A percentile compares a stretch with the other conserved stretches of the same genome.
phyloP scores from a whole-genome alignment of 2,113 vertebrate species.

The Crotalus tigris region DNA sequence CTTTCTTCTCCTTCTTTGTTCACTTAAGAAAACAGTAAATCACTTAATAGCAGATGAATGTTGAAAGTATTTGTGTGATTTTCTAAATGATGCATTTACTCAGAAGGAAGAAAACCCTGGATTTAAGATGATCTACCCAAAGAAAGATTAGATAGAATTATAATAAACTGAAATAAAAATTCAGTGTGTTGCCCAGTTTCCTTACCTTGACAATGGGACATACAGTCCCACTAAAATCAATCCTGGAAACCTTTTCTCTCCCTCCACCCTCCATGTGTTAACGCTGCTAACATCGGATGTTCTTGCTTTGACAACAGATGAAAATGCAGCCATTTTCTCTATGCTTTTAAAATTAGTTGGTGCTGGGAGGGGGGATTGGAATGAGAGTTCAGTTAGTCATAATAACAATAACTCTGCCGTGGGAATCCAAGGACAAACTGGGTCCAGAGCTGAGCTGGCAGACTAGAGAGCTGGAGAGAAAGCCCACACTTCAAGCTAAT shows the following conservation, averaged over 20 bases:
- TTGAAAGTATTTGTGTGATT: not conserved
- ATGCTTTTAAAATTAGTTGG: too few relatives aligned
- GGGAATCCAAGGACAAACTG: too few relatives aligned
- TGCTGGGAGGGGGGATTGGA: too few relatives aligned
- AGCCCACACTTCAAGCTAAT: too few relatives aligned
- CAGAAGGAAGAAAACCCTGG: not conserved
- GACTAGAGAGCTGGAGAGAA: too few relatives aligned
- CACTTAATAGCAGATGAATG: not conserved
- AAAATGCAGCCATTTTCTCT: too few relatives aligned
- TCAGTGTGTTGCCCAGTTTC: not conserved
- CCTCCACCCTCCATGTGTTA: too few relatives aligned
- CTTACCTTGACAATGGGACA: not conserved
- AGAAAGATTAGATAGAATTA: not conserved
- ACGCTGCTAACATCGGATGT: too few relatives aligned
- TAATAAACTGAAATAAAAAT: not conserved
- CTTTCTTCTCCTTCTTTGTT: not conserved
- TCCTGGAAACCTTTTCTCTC: not conserved
- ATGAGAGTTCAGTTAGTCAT: too few relatives aligned
- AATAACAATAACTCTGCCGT: too few relatives aligned
- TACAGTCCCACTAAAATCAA: not conserved
- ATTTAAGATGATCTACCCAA: not conserved
- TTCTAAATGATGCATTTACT: not conserved
- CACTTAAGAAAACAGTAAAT: not conserved
- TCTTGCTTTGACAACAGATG: too few relatives aligned
- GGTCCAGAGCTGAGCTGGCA: too few relatives aligned